Conservation (phyloP, 2,888 invertebrate species). For the Dendrolimus houi region DNA sequence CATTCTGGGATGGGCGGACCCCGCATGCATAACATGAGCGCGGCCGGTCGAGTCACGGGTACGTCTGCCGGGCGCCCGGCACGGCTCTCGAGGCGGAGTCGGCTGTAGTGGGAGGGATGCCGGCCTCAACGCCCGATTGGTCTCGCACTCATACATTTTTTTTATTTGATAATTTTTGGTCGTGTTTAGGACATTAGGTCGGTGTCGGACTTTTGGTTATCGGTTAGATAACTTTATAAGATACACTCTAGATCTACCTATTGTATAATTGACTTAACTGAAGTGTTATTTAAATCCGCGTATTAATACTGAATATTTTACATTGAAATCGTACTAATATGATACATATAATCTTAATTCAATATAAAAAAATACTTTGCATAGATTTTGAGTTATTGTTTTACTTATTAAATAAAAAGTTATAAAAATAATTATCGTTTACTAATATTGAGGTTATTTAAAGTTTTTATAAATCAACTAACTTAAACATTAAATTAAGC, state of each 20-base stretch:
- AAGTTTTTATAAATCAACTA: too few species aligned
- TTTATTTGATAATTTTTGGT: slow-evolving; percentile 31
- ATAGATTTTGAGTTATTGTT: too few species aligned
- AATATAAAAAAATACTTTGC: too few species aligned
- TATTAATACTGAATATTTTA: too few species aligned
- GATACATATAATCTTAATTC: too few species aligned
- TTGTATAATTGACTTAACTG: neutral
- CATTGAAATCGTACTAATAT: too few species aligned
- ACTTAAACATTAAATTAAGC: too few species aligned
- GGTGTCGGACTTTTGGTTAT: slow-evolving; percentile 19
- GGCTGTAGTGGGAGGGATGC: slow-evolving; percentile 62
- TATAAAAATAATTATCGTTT: too few species aligned
- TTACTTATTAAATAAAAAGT: too few species aligned
- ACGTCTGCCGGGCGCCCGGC: slow-evolving; percentile 45
- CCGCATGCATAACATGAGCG: slow-evolving; percentile 53
- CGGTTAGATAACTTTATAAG: slow-evolving; percentile 13
- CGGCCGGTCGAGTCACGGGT: slow-evolving; percentile 51
- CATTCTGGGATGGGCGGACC: slow-evolving; percentile 66
- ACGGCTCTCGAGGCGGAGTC: slow-evolving; percentile 53
- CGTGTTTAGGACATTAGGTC: slow-evolving; percentile 52
- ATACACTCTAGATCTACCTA: neutral
- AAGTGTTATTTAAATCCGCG: too few species aligned
- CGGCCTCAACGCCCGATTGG: slow-evolving; percentile 60
- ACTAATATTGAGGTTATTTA: too few species aligned
- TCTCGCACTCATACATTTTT: slow-evolving; percentile 47